phyloP scores from a whole-genome alignment of 1,140 invertebrate genomes.

The Drosophila ohnishii region DNA sequence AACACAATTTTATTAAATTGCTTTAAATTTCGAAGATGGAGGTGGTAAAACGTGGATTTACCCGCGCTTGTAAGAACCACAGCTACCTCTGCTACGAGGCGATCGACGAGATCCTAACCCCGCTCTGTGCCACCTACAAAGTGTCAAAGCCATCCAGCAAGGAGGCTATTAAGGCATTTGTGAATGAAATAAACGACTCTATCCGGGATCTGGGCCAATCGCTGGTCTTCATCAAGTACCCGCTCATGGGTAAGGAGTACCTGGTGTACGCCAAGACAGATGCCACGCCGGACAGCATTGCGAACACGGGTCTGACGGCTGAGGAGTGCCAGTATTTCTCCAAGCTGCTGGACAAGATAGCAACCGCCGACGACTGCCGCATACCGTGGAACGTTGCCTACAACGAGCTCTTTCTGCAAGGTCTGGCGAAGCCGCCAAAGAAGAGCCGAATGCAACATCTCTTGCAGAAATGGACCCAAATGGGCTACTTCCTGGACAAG shows the following conservation, averaged over 20 bases:
- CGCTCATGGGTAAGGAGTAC: constrained; percentile 50
- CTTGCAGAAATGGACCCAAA: constrained; percentile 49
- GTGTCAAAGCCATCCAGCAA: constrained; percentile 43
- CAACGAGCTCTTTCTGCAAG: constrained; percentile 15
- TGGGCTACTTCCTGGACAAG: constrained; percentile 60
- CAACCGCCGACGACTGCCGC: constrained; percentile 28
- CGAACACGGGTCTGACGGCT: constrained; percentile 41
- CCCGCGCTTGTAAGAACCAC: constrained; percentile 65
- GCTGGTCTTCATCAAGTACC: constrained; percentile 49
- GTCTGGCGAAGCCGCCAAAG: constrained; percentile 18
- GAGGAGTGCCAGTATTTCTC: constrained; percentile 70
- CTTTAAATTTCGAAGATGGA: constrained; percentile 22
- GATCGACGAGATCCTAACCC: constrained; percentile 50
- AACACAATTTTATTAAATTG: constrained; percentile 1
- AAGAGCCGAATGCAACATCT: constrained; percentile 59
- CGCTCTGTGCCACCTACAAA: constrained; percentile 49
- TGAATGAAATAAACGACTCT: constrained; percentile 36
- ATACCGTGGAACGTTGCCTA: constrained; percentile 65
- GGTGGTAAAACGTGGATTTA: constrained; percentile 50
- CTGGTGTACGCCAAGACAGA: constrained; percentile 61
- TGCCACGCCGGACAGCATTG: constrained; percentile 43
- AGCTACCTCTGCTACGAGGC: constrained; percentile 43
- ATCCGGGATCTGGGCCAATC: constrained; percentile 46
- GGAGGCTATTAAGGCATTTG: constrained; percentile 44
- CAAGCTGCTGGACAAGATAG: constrained; percentile 56